phyloP scores from a whole-genome alignment of 2,888 invertebrate genomes.

The Parthenolecanium corni region DNA sequence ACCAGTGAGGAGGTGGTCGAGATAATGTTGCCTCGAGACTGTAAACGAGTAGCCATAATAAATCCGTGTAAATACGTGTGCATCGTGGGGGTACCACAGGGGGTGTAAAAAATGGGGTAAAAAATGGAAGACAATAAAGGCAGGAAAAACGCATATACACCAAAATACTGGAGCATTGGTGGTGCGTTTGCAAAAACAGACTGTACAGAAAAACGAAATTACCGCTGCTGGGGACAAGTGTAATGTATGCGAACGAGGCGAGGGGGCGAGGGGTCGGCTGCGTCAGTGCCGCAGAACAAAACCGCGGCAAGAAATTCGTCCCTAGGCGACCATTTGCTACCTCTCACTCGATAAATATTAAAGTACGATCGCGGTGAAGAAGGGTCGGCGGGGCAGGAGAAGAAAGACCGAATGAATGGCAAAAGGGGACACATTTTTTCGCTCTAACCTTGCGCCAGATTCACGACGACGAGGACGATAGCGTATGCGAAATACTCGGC shows the following conservation, averaged over 20 bases:
- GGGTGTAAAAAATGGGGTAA: background rate
- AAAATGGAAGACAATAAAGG: too few species aligned
- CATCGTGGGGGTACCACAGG: background rate
- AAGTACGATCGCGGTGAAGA: conserved; percentile 2
- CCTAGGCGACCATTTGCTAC: conserved; percentile 25
- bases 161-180: background rate
- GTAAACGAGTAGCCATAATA: conserved; percentile 5
- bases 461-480: too few species aligned
- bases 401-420: too few species aligned
- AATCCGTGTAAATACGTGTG: conserved; percentile 17
- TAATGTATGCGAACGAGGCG: background rate
- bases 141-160: background rate
- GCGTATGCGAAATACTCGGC: too few species aligned
- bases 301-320: conserved; percentile 21
- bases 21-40: too few species aligned
- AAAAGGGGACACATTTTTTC: too few species aligned
- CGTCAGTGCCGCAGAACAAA: background rate
- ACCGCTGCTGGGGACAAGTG: background rate
- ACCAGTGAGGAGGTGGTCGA: too few species aligned
- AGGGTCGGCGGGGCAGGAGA: too few species aligned
- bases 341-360: conserved; percentile 28
- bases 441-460: too few species aligned
- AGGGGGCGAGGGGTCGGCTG: background rate
- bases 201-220: background rate
- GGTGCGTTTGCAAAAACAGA: background rate